phyloP scores from a whole-genome alignment of 2,113 vertebrate species.

The Neotragus moschatus region DNA sequence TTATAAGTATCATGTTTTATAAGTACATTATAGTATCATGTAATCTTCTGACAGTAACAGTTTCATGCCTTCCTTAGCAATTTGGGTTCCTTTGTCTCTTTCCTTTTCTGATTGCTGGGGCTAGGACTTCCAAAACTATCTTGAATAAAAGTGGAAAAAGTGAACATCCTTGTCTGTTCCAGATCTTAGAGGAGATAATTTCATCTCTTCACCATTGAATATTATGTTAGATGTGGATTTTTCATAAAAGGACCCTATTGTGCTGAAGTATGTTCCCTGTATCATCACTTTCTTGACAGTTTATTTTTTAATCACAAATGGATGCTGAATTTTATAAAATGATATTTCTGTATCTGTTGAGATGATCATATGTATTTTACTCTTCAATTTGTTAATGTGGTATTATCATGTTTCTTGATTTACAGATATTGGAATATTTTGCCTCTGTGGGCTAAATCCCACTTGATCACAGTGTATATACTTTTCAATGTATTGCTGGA shows the following conservation, averaged over 20 bases:
- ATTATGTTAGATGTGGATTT: not conserved
- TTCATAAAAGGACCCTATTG: not conserved
- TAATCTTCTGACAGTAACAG: not conserved
- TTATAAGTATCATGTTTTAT: not conserved
- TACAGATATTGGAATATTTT: not conserved
- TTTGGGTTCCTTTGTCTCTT: not conserved
- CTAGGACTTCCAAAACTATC: not conserved
- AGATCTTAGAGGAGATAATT: not conserved
- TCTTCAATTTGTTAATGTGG: not conserved
- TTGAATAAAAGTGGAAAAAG: not conserved
- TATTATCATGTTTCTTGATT: not conserved
- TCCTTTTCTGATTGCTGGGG: not conserved
- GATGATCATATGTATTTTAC: not conserved
- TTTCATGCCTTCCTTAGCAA: not conserved
- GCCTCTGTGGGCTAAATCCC: not conserved
- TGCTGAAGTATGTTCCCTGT: not conserved
- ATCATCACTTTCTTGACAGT: not conserved
- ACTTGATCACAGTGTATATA: not conserved
- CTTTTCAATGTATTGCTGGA: not conserved
- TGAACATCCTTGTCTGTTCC: not conserved
- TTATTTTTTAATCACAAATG: not conserved
- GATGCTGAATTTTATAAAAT: not conserved
- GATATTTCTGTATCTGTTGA: not conserved
- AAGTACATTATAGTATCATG: not conserved
- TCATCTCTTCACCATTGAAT: not conserved